A percentile compares a stretch with the other conserved stretches of the same genome.
These are phyloP conservation scores for Drosophila repleta DNA, from an alignment of 1,140 invertebrate genomes.

Conservation along the genomic window DNA sequence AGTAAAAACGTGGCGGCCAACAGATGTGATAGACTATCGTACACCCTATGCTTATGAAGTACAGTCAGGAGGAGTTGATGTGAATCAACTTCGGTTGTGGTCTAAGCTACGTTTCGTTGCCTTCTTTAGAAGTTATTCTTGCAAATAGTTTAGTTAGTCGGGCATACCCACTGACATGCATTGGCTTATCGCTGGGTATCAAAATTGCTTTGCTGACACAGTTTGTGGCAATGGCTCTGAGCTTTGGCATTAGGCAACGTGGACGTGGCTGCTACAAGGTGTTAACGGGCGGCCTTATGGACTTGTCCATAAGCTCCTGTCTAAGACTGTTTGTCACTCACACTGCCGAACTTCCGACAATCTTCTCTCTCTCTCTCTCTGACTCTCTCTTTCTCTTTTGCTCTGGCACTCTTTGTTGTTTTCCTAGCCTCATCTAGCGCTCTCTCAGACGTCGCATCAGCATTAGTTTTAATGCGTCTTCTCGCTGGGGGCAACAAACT, in stretches of 20 bases:
- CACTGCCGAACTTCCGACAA: slow-evolving; percentile 15
- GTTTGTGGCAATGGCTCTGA: slow-evolving; percentile 80
- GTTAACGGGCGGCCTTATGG: slow-evolving; percentile 79
- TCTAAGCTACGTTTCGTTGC: no score
- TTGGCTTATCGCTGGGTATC: slow-evolving; percentile 37
- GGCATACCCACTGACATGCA: neutral
- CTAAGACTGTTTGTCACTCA: slow-evolving; percentile 72
- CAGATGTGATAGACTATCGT: neutral
- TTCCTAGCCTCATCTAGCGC: slow-evolving; percentile 3
- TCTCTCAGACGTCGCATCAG: slow-evolving; percentile 63
- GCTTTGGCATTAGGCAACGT: slow-evolving; percentile 78
- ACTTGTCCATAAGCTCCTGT: slow-evolving; percentile 74
- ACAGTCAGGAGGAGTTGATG: no score
- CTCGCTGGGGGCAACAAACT: slow-evolving; percentile 65
- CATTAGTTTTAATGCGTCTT: slow-evolving; percentile 78
- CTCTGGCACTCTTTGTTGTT: neutral
- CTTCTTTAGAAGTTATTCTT: no score
- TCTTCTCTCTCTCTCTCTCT: neutral
- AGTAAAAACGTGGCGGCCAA: neutral
- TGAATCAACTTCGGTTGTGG: no score
- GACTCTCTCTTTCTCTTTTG: neutral
- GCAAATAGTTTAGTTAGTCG: neutral
- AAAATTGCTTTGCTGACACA: slow-evolving; percentile 79
- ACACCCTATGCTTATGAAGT: no score
- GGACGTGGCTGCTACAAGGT: slow-evolving; percentile 79